These are phyloP conservation scores for Coelopa frigida DNA, from an alignment of 1,140 invertebrate species.

Conservation along the genomic window DNA sequence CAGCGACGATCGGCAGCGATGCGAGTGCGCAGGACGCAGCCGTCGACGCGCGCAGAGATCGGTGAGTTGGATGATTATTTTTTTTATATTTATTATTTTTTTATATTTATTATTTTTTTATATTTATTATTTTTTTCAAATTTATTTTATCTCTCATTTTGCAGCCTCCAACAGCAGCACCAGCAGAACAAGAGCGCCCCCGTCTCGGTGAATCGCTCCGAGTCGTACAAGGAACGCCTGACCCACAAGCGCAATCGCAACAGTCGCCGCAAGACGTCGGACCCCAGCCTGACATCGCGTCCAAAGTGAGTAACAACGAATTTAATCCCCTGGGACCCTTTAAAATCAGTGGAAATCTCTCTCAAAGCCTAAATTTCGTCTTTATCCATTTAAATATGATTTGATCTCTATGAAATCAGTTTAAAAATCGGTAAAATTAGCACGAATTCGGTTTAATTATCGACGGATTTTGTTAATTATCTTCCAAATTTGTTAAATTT, in stretches of 20 bases:
- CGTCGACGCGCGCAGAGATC: constrained; percentile 31
- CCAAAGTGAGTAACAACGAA: constrained; percentile 51
- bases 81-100: neutral
- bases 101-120: neutral
- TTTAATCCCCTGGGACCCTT: no score
- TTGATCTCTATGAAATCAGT: neutral
- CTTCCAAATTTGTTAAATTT: no score
- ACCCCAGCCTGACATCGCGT: constrained; percentile 63
- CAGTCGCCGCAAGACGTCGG: constrained; percentile 64
- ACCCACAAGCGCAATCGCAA: constrained; percentile 57
- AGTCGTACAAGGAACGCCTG: constrained; percentile 43
- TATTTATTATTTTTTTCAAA: constrained; percentile 4
- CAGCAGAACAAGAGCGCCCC: constrained; percentile 38
- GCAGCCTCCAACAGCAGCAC: constrained; percentile 29
- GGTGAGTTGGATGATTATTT: constrained; percentile 15
- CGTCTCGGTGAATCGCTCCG: constrained; percentile 42
- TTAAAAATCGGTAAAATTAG: constrained; percentile 1
- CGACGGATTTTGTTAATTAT: no score
- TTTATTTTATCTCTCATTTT: constrained; percentile 2
- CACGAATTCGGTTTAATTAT: neutral
- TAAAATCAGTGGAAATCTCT: no score
- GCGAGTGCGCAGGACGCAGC: constrained; percentile 27
- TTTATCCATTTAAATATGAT: neutral
- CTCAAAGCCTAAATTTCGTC: no score
- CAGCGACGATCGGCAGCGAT: constrained; percentile 23